Percentiles rank a stretch among this genome's conserved stretches.
phyloP scores from a whole-genome alignment of 1,140 invertebrate genomes.

The Arctopsyche grandis region DNA sequence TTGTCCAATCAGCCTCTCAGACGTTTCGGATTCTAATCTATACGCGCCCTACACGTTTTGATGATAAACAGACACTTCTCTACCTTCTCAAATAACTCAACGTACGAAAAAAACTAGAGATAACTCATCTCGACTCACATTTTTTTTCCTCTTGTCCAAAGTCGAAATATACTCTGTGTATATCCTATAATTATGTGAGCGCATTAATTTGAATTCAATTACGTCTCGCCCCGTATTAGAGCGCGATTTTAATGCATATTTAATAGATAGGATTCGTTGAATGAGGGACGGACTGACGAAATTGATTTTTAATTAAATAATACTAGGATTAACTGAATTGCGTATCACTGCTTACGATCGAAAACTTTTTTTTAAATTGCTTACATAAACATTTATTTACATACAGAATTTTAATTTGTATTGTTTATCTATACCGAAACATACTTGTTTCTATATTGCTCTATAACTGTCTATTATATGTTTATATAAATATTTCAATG shows the following conservation, averaged over 20 bases:
- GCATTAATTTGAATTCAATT: conserved; percentile 27
- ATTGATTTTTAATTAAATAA: conserved; percentile 11
- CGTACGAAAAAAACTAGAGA: not conserved
- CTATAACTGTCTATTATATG: no score
- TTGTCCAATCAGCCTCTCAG: conserved; percentile 38
- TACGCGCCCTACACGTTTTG: conserved; percentile 22
- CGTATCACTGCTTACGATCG: no score
- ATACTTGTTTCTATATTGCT: no score
- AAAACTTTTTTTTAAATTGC: no score
- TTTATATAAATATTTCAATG: no score
- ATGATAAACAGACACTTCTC: conserved; percentile 41
- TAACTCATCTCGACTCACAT: conserved; percentile 7
- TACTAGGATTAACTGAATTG: no score
- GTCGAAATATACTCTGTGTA: not conserved
- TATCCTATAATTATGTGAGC: conserved; percentile 4
- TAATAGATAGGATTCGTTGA: not conserved
- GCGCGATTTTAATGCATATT: conserved; percentile 3
- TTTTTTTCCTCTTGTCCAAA: conserved; percentile 12
- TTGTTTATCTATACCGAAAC: no score
- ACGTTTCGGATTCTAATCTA: conserved; percentile 46
- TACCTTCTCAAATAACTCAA: conserved; percentile 21
- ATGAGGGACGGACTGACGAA: not conserved
- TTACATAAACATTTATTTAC: no score
- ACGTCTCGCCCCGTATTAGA: not conserved
- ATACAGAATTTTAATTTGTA: no score